phyloP scores from a whole-genome alignment of 1,140 invertebrate species.

The Phymastichus coffea region DNA sequence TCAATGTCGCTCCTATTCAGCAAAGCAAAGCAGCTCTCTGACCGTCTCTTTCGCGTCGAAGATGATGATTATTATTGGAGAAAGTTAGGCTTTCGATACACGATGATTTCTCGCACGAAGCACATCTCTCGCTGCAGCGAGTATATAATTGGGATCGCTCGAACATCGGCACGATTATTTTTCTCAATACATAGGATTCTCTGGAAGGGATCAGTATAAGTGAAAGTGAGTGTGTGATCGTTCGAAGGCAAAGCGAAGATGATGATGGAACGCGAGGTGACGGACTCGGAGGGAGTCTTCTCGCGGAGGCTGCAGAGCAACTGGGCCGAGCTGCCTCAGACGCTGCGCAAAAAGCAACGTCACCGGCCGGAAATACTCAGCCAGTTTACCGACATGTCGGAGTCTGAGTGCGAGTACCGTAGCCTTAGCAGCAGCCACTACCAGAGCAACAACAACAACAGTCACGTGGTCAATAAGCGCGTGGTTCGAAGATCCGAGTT shows the following conservation, averaged over 20 bases:
- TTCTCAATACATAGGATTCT: no score
- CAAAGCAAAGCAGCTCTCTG: no score
- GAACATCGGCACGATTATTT: no score
- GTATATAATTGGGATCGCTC: no score
- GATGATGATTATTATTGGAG: constrained; percentile 13
- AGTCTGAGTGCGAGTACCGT: constrained; percentile 44
- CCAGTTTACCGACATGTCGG: constrained; percentile 50
- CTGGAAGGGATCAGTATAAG: no score
- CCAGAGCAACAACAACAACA: constrained; percentile 14
- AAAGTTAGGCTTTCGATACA: no score
- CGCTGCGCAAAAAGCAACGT: constrained; percentile 48
- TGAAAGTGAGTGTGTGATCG: constrained; percentile 12
- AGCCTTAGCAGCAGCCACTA: neutral
- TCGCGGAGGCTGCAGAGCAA: constrained; percentile 45
- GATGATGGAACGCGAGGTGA: constrained; percentile 52
- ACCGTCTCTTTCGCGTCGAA: no score
- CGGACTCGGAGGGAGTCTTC: constrained; percentile 51
- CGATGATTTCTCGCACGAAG: no score
- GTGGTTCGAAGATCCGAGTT: constrained; percentile 49
- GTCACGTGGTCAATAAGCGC: constrained; percentile 25
- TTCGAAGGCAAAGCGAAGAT: constrained; percentile 3
- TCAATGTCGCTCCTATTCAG: no score
- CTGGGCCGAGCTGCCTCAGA: constrained; percentile 55
- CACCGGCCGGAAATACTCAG: constrained; percentile 52
- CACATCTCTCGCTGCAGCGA: no score